phyloP scores from a whole-genome alignment of 2,113 vertebrate genomes.

The Himantopus leucocephalus region DNA sequence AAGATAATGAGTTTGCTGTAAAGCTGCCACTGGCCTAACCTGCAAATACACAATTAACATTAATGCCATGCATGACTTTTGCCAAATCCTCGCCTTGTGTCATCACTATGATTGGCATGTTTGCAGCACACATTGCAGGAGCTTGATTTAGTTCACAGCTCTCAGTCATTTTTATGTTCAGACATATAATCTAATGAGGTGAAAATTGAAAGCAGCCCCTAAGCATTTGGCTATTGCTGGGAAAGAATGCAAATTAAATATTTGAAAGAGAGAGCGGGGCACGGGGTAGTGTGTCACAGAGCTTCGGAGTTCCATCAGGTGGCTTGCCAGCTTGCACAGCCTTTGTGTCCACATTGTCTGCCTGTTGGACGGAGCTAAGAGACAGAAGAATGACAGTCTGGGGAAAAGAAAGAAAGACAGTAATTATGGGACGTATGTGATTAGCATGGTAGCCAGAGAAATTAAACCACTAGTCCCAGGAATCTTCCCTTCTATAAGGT shows the following conservation, averaged over 20 bases:
- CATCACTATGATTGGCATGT: conserved; percentile 75
- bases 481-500: conserved; percentile 85
- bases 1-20: conserved; percentile 5
- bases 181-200: conserved; percentile 71
- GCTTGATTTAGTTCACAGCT: conserved; percentile 74
- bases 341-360: conserved; percentile 78
- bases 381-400: conserved; percentile 82
- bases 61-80: conserved; percentile 35
- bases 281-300: conserved; percentile 6
- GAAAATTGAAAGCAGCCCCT: conserved; percentile 69
- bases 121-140: conserved; percentile 77
- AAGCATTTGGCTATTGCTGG: conserved; percentile 71
- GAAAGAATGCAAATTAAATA: conserved; percentile 82
- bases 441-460: conserved; percentile 95
- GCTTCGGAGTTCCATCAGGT: conserved; percentile 74
- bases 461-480: conserved; percentile 87
- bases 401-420: conserved; percentile 80
- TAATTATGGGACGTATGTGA: conserved; percentile 85
- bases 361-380: conserved; percentile 72
- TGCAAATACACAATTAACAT: conserved; percentile 11
- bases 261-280: conserved; percentile 56
- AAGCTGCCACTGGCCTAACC: background rate
- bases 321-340: conserved; percentile 73
- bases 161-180: conserved; percentile 65
- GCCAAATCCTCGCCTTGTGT: conserved; percentile 65